phyloP scores from a whole-genome alignment of 2,888 invertebrate species.

The Chymomyza fuscimana region DNA sequence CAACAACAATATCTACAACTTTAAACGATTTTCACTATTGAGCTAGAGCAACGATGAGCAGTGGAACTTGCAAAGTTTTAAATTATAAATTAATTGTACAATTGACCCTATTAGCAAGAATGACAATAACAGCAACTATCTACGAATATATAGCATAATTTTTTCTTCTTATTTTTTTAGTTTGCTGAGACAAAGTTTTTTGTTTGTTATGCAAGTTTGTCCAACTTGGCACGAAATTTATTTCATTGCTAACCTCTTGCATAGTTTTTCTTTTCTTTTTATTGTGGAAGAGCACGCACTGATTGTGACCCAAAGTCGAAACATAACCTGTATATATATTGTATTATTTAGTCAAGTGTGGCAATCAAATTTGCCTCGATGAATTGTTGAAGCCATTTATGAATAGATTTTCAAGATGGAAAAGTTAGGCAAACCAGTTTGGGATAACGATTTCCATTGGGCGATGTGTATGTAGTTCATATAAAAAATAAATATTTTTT shows the following conservation, averaged over 20 bases:
- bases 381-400: not conserved
- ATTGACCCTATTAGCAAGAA: slow-evolving; percentile 55
- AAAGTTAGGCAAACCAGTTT: no score
- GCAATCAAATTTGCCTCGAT: not conserved
- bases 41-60: slow-evolving; percentile 15
- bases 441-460: no score
- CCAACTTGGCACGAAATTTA: slow-evolving; percentile 31
- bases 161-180: slow-evolving; percentile 2
- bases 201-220: slow-evolving; percentile 35
- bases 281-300: slow-evolving; percentile 26
- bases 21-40: slow-evolving; percentile 3
- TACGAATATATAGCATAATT: slow-evolving; percentile 7
- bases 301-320: slow-evolving; percentile 29
- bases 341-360: not conserved
- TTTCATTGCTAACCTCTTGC: slow-evolving; percentile 33
- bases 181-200: slow-evolving; percentile 19
- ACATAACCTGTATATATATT: not conserved
- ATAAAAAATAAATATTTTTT: no score
- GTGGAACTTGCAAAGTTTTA: slow-evolving; percentile 29
- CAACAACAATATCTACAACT: not conserved
- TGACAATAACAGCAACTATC: slow-evolving; percentile 30
- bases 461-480: no score
- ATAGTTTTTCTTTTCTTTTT: slow-evolving; percentile 17
- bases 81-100: slow-evolving; percentile 62
- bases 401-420: not conserved